Evolutionary conservation across 1,140 invertebrate genomes (phyloP).

Genomic region (Ooceraea biroi): DNA sequence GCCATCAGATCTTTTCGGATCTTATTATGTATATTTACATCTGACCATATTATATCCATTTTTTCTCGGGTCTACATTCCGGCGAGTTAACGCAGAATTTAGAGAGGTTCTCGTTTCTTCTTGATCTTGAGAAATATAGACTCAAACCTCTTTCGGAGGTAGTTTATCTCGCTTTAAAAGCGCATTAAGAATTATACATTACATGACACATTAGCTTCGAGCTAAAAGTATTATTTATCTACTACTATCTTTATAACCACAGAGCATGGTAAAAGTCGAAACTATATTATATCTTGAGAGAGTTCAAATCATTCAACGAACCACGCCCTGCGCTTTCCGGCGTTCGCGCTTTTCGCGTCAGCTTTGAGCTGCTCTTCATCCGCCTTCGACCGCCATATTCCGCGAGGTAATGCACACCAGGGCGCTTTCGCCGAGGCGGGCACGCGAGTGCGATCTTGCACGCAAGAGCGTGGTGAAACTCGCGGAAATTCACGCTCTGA

Average conservation of each 20-base stretch:
- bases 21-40: too few species aligned
- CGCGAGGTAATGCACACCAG: constrained; percentile 17
- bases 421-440: constrained; percentile 31
- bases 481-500: constrained; percentile 26
- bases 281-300: neutral
- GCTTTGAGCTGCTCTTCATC: neutral
- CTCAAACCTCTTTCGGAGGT: neutral
- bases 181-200: neutral
- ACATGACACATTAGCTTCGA: too few species aligned
- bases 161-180: too few species aligned
- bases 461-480: constrained; percentile 47
- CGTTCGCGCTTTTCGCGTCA: neutral
- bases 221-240: too few species aligned
- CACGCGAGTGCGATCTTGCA: constrained; percentile 51
- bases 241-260: neutral
- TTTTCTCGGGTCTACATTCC: too few species aligned
- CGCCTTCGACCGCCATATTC: constrained; percentile 18
- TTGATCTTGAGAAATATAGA: neutral
- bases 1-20: too few species aligned
- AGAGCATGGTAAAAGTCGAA: too few species aligned
- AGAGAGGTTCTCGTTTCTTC: neutral
- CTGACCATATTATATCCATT: too few species aligned
- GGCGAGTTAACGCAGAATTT: neutral
- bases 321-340: neutral
- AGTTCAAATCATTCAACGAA: neutral